Percentiles rank a stretch among this genome's conserved stretches.
These are phyloP conservation scores for Subacronicta megacephala DNA, from an alignment of 2,888 invertebrate genomes.

Conservation along the genomic window DNA sequence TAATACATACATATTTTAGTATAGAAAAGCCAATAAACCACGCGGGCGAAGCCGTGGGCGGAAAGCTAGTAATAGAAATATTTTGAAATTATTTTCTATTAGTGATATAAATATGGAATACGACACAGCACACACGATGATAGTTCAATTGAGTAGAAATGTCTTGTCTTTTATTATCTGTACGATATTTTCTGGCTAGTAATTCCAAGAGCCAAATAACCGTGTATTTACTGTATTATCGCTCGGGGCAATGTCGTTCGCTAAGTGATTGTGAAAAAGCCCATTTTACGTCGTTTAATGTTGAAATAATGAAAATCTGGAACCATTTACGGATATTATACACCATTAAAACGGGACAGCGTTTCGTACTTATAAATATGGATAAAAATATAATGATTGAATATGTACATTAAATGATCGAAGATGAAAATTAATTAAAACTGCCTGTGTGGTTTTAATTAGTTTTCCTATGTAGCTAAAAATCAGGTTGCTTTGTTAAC, in stretches of 20 bases:
- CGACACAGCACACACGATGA: constrained; percentile 35
- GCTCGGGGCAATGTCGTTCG: constrained; percentile 49
- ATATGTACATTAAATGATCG: too few relatives aligned
- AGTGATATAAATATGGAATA: constrained; percentile 17
- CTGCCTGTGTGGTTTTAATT: too few relatives aligned
- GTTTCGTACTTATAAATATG: constrained; percentile 5
- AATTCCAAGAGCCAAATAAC: constrained; percentile 70
- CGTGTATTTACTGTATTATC: constrained; percentile 59
- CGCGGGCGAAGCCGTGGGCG: too few relatives aligned
- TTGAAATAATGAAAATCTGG: constrained; percentile 31
- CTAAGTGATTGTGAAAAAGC: constrained; percentile 50
- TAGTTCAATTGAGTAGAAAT: constrained; percentile 32
- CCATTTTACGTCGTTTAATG: constrained; percentile 33
- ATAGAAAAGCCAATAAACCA: too few relatives aligned
- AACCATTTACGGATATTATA: constrained; percentile 9
- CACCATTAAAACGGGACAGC: background rate
- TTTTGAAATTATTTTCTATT: too few relatives aligned
- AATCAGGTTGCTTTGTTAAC: too few relatives aligned
- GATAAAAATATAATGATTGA: too few relatives aligned
- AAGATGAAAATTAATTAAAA: too few relatives aligned
- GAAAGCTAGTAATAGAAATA: too few relatives aligned
- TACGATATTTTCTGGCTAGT: constrained; percentile 67
- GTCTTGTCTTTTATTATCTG: constrained; percentile 69
- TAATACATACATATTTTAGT: too few relatives aligned
- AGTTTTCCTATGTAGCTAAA: too few relatives aligned